Evolutionary conservation across 2,797 vertebrate genomes (phyloP).

Genomic region (Fratercula arctica): DNA sequence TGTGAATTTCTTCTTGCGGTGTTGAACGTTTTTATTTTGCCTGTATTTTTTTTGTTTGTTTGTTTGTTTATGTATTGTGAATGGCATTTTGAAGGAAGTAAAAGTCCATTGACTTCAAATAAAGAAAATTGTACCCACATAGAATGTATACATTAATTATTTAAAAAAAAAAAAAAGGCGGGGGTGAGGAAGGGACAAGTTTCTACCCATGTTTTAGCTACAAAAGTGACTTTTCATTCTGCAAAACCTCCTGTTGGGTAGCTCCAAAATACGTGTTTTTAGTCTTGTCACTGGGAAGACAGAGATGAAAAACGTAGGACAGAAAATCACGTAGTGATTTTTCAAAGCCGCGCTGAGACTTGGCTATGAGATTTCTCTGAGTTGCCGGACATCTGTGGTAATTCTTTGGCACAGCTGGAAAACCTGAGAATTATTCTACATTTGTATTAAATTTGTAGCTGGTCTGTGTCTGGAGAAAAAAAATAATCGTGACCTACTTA

Average conservation of each 20-base stretch:
- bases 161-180: rapidly evolving
- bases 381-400: background rate
- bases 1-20: background rate
- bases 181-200: background rate
- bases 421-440: background rate
- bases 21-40: background rate
- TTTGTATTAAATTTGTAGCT: background rate
- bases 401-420: background rate
- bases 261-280: background rate
- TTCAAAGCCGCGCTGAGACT: background rate
- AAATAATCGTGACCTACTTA: constrained; percentile 9
- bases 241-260: background rate
- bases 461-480: background rate
- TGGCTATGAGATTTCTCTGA: background rate
- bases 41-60: background rate
- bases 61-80: background rate
- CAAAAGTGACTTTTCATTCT: background rate
- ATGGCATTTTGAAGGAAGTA: background rate
- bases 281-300: background rate
- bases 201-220: background rate
- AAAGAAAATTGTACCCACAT: background rate
- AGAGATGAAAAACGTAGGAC: background rate
- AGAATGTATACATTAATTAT: background rate
- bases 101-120: background rate
- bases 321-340: background rate